Evolutionary conservation across 2,113 vertebrate genomes (phyloP).

Genomic region (Rhabdomys dilectus): DNA sequence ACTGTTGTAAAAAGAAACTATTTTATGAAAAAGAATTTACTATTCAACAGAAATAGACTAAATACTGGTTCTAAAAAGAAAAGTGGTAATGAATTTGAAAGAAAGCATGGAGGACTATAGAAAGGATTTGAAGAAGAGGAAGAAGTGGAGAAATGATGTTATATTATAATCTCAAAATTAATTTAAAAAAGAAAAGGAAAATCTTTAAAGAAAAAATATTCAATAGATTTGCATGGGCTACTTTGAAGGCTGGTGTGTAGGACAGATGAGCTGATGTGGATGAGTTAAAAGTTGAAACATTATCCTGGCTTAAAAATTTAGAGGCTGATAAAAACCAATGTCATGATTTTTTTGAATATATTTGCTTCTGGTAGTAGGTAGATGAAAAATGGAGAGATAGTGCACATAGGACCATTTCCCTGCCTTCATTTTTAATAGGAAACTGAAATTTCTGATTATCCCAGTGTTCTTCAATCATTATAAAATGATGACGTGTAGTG

Average conservation of each 20-base stretch:
- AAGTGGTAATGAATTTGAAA: not conserved
- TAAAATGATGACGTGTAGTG: not conserved
- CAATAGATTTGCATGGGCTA: rapidly evolving
- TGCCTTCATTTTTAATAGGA: not conserved
- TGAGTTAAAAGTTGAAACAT: not conserved
- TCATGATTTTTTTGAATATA: not conserved
- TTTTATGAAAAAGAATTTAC: not conserved
- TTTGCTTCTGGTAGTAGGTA: not conserved
- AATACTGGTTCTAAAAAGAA: not conserved
- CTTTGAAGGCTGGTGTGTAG: not conserved
- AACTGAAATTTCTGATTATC: not conserved
- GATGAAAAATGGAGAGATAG: not conserved
- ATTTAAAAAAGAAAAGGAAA: too few relatives aligned
- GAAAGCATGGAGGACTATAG: not conserved
- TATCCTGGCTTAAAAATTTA: not conserved
- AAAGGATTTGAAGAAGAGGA: not conserved
- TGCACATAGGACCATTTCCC: not conserved
- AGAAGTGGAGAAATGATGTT: not conserved
- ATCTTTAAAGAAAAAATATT: not conserved
- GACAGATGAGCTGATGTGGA: too few relatives aligned
- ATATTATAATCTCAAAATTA: not conserved
- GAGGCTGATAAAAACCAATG: conserved; percentile 19
- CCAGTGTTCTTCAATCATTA: not conserved
- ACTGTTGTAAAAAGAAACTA: not conserved
- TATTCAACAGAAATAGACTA: not conserved